Base-by-base conservation (phyloP, 2,113 vertebrate genomes). In the Steatornis caripensis region DNA sequence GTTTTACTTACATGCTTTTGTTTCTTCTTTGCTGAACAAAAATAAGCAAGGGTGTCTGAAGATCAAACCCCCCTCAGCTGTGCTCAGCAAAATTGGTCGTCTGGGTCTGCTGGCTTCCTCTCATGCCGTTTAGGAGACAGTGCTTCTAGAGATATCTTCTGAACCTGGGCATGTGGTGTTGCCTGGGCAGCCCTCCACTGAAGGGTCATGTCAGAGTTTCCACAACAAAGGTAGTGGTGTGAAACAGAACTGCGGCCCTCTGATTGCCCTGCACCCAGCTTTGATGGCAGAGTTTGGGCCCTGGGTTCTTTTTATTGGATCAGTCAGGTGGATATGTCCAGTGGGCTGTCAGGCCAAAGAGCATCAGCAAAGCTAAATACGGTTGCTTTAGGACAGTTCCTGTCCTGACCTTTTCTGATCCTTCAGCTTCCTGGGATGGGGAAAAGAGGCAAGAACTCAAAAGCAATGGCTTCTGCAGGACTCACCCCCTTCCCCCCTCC, bases 271-370 rank as follows among this genome's bases (percentile, higher is more conserved):
- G 27, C 37, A 45, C 4, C n/a, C 51, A 37, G 9, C 34, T 91
- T 46, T 34, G 45, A 11, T 0, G 0, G n/a, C 27, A 75, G 64
- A 78, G 12, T 81, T 70, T 45, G 54, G 15, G 29, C 12, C 7
- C 32, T 3, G 4, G 11, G 37, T 39, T 84, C 9, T 48, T 77
- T 65, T 54, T 70, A 34, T 15, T 4, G 1, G 3, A 6, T 51
- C 37, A 8, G 9, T 54, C 18, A 51, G 34, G 30, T 43, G 45
- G 30, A 39, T 60, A 32, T 2, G 1, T 55, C 36, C 54, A 53
- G n/a, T 9, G 7, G 27, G 61, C 19, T 87, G 16, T 79, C 48
- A 76, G 34, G 57, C 30, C 32, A 51, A 80, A 77, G 41, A 77
- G 54, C 27, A 32, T 51, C 15, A 89, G 20, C 74, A 77, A 58